Base-by-base conservation (phyloP, 2,113 vertebrate genomes). In the Turdus rufiventris region DNA sequence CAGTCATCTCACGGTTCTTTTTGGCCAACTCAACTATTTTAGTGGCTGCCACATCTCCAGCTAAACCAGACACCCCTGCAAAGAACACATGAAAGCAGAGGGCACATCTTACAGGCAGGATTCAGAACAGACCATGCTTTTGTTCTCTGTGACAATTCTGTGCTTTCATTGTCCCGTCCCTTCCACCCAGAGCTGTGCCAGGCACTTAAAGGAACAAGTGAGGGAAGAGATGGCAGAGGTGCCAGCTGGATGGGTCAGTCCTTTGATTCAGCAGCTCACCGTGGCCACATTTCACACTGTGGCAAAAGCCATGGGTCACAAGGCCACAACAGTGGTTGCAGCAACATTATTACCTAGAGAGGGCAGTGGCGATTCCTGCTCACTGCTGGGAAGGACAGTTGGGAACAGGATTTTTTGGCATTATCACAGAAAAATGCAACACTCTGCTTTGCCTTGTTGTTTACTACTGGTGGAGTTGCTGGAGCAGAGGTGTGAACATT, bases 11-110 rank as follows among this genome's bases (percentile, higher is more conserved):
- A 29, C 99, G 98, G 77, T 98, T 99, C 97, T 94, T 99, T 94
- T 98, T 99, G 71, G 99, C 99, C 94, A 99, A 88, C 80, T 99
- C 99, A 5, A 99, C 98, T 2, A 99, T 99, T 97, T 99, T 99
- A 57, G 98, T 97, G 73, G 99, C 99, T 5, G 98, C 98, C 25
- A 97, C 94, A 33, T 99, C 99, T 57, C 98, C 99, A 12, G 98
- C 92, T 54, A 99, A 43, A 10, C 98, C 98, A 5, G 98, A 91
- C 0, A 97, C 96, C 42, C 98, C 99, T 99, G 96, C 77, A 56
- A 81, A 68, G 61, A 8, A 82, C 5, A 78, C 63, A 85, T 10
- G 65, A 92, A 74, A 66, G 60, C 75, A 94, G 85, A 91, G 67
- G n/a, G 65, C 24, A 29, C 15, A 33, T 85, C 78, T 94, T n/a